Conservation (phyloP, 1,140 invertebrate genomes). For the Neoseiulus cucumeris region DNA sequence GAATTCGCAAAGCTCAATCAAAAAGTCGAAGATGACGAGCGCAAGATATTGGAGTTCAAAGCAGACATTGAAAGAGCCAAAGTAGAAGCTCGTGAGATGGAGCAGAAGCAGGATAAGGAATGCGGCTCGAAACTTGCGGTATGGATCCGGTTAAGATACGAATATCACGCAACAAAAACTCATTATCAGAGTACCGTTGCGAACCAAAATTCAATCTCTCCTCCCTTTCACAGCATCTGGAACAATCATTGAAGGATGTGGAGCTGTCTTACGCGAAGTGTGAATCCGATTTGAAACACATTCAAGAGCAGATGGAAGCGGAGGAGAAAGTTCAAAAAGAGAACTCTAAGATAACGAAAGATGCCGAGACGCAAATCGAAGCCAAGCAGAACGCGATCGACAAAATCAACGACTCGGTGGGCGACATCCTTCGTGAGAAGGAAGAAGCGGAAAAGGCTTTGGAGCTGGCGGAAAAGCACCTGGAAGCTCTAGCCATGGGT, state of each 20-base stretch:
- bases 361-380: slow-evolving; percentile 27
- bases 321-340: slow-evolving; percentile 48
- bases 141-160: neutral
- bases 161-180: neutral
- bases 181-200: too few species aligned
- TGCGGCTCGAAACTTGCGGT: slow-evolving; percentile 38
- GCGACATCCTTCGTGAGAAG: slow-evolving; percentile 44
- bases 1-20: slow-evolving; percentile 23
- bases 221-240: slow-evolving; percentile 32
- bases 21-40: slow-evolving; percentile 16
- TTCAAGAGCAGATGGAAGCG: slow-evolving; percentile 43
- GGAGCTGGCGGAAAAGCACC: slow-evolving; percentile 48
- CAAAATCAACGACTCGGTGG: slow-evolving; percentile 44
- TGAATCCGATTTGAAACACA: slow-evolving; percentile 42
- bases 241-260: slow-evolving; percentile 40
- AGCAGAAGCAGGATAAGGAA: slow-evolving; percentile 29
- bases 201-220: too few species aligned
- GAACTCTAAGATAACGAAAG: slow-evolving; percentile 42
- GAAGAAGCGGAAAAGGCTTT: slow-evolving; percentile 43
- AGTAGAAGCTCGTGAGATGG: slow-evolving; percentile 30
- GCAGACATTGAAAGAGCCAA: slow-evolving; percentile 29
- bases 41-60: slow-evolving; percentile 23
- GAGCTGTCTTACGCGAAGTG: slow-evolving; percentile 46
- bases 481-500: slow-evolving; percentile 63
- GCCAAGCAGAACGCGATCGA: slow-evolving; percentile 43